A percentile compares a stretch with the other conserved stretches of the same genome.
Evolutionary conservation across 2,888 invertebrate species (phyloP).

Genomic region (Rhamphomyia laevipes): DNA sequence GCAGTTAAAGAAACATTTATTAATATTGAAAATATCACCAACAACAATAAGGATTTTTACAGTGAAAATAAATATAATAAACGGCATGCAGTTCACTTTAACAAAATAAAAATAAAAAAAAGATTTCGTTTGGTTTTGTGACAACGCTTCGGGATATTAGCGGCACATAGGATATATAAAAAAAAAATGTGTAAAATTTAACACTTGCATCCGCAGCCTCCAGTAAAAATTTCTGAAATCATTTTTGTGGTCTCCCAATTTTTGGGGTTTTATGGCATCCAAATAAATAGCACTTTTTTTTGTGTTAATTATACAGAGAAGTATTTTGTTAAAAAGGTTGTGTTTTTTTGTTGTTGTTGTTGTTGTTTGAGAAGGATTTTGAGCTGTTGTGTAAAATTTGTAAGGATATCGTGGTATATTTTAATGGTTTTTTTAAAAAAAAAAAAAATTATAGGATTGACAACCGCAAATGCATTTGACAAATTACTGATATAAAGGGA

Average conservation of each 20-base stretch:
- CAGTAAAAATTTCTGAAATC: not conserved
- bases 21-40: too few species aligned
- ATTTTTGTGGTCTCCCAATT: too few species aligned
- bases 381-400: not conserved
- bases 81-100: too few species aligned
- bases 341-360: not conserved
- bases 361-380: not conserved
- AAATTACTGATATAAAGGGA: not conserved
- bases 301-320: not conserved
- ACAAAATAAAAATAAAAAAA: too few species aligned
- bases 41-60: too few species aligned
- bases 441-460: not conserved
- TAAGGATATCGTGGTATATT: not conserved
- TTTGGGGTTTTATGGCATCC: too few species aligned
- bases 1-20: too few species aligned
- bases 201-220: not conserved
- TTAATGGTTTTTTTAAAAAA: not conserved
- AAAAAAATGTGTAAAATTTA: not conserved
- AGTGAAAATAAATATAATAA: too few species aligned
- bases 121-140: too few species aligned
- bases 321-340: not conserved
- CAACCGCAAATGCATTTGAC: conserved; percentile 2
- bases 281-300: not conserved
- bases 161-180: not conserved
- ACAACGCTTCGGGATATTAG: not conserved